Percentiles rank a stretch among this genome's conserved stretches.
phyloP scores from a whole-genome alignment of 2,888 invertebrate genomes.

The Mythimna albipuncta region DNA sequence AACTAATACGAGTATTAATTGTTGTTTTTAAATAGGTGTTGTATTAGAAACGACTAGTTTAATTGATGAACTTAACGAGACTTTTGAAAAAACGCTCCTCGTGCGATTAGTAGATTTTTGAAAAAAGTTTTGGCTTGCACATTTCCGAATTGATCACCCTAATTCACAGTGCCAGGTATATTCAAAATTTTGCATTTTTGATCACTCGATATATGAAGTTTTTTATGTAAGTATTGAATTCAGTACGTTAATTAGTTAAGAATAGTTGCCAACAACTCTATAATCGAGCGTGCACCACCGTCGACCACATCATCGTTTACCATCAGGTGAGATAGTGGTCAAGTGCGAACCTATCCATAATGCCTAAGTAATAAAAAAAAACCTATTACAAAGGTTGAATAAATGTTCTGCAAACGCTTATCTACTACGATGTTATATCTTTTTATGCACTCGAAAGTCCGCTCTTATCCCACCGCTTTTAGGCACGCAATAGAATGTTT shows the following conservation, averaged over 20 bases:
- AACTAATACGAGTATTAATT: background rate
- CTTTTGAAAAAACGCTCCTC: conserved; percentile 34
- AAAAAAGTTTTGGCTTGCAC: conserved; percentile 4
- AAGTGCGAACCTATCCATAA: too few species aligned
- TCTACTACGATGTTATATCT: background rate
- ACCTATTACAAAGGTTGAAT: too few species aligned
- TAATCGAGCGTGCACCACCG: background rate
- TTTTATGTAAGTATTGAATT: background rate
- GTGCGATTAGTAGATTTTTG: conserved; percentile 49
- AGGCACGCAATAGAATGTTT: too few species aligned
- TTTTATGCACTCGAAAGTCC: too few species aligned
- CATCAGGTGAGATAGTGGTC: too few species aligned
- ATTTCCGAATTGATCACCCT: background rate
- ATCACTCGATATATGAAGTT: background rate
- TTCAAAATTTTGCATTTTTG: background rate
- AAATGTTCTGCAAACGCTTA: too few species aligned
- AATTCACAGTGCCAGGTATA: background rate
- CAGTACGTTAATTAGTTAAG: too few species aligned
- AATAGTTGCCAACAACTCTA: background rate
- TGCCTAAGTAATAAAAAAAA: too few species aligned
- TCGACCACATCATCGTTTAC: too few species aligned
- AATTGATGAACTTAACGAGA: background rate
- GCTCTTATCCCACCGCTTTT: too few species aligned
- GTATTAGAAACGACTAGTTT: conserved; percentile 2
- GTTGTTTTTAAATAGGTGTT: background rate